Conservation (phyloP, 2,888 invertebrate species). For the Caenorhabditis sp. region DNA sequence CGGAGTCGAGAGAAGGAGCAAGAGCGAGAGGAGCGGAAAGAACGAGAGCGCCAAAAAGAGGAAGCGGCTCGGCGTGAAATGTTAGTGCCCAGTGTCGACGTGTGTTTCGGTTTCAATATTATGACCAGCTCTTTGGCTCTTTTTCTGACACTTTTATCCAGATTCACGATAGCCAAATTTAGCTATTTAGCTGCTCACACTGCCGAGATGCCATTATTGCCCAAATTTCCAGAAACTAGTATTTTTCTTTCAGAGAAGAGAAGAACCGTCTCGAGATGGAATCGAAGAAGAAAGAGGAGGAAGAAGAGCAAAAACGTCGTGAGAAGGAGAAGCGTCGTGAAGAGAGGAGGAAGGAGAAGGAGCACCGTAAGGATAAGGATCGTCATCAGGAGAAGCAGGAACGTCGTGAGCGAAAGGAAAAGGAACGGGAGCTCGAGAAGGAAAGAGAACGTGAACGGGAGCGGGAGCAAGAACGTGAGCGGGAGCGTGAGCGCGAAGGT, state of each 20-base stretch:
- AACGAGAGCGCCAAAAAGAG: slow-evolving; percentile 57
- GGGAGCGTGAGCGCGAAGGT: slow-evolving; percentile 39
- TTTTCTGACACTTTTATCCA: neutral
- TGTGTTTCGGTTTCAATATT: slow-evolving; percentile 5
- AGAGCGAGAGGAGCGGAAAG: slow-evolving; percentile 62
- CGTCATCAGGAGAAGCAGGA: slow-evolving; percentile 49
- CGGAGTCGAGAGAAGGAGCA: slow-evolving; percentile 66
- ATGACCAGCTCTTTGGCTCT: neutral
- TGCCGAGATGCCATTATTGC: neutral
- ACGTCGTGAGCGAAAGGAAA: slow-evolving; percentile 55
- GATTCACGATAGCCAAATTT: neutral
- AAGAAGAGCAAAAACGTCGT: slow-evolving; percentile 31
- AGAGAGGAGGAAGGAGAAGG: slow-evolving; percentile 49
- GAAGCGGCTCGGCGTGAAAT: slow-evolving; percentile 49
- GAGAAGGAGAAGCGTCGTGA: slow-evolving; percentile 44
- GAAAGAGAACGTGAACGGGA: slow-evolving; percentile 36
- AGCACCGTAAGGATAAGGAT: slow-evolving; percentile 53
- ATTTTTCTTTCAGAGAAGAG: slow-evolving; percentile 56
- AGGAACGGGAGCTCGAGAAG: slow-evolving; percentile 41
- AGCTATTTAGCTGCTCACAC: neutral
- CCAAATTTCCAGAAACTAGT: too few species aligned
- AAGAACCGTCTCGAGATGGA: slow-evolving; percentile 32
- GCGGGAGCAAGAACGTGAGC: slow-evolving; percentile 43
- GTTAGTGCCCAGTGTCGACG: slow-evolving; percentile 41
- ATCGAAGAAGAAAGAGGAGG: neutral